These are phyloP conservation scores for Penaeus monodon DNA, from an alignment of 2,888 invertebrate species.

Conservation along the genomic window DNA sequence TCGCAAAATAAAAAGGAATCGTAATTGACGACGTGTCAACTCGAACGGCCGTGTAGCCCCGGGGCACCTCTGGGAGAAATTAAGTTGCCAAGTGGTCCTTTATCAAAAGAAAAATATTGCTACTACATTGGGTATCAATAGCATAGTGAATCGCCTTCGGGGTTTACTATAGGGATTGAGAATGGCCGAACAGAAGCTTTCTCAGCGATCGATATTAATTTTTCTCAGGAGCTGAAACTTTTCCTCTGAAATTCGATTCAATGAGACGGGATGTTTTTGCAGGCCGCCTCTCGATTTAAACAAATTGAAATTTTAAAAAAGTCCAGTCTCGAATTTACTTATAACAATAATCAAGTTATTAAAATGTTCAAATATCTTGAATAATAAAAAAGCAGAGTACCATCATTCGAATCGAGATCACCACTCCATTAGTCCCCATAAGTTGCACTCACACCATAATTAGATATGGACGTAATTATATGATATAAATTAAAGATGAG, in stretches of 20 bases:
- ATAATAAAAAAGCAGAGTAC: slow-evolving; percentile 39
- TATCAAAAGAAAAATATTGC: slow-evolving; percentile 43
- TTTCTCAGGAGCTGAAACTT: no score
- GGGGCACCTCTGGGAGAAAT: slow-evolving; percentile 43
- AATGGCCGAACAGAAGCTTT: no score
- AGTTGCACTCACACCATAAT: slow-evolving; percentile 27
- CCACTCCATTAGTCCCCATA: slow-evolving; percentile 46
- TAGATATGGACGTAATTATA: slow-evolving; percentile 38
- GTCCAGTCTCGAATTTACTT: not conserved
- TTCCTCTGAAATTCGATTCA: no score
- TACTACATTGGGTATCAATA: slow-evolving; percentile 26
- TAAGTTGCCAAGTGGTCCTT: slow-evolving; percentile 44
- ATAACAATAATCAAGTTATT: slow-evolving; percentile 19
- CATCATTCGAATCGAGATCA: slow-evolving; percentile 48
- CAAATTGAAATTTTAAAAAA: no score
- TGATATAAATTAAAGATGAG: slow-evolving; percentile 21
- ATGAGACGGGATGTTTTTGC: no score
- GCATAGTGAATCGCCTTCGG: slow-evolving; percentile 25
- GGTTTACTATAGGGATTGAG: no score
- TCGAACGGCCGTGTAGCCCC: slow-evolving; percentile 21
- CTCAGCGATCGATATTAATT: no score
- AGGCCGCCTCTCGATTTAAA: no score
- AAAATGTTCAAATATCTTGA: slow-evolving; percentile 32
- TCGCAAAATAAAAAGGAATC: not conserved
- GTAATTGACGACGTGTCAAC: slow-evolving; percentile 15